Evolutionary conservation across 2,888 invertebrate genomes (phyloP), one percentile per base, ranked within the genome.

Genomic region (Rhopalosiphum nymphaeae): DNA sequence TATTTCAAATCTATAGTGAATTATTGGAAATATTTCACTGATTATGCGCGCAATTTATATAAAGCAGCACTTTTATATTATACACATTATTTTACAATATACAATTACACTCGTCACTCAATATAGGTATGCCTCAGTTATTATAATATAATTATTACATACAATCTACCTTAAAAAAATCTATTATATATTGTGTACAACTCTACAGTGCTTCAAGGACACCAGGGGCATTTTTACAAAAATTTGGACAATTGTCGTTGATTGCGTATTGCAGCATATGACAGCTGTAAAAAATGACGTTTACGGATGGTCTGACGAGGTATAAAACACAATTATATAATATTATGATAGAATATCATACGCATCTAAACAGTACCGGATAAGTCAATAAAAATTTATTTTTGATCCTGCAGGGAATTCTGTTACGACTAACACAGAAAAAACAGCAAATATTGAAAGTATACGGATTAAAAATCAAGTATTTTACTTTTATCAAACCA

Each of bases 291-390:
- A 94, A 42, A 91, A 86, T 26, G 90, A 94, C 36, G 49, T 94
- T 53, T 91, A 94, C n/a, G 90, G 91, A 25, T 94, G 94, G 94
- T 49, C 94, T 21, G 26, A 61, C 29, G 78, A 86, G 86, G 94
- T 94, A 61, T 0, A 36, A 78, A 57, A 85, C 46, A 56, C 1
- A 0, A 36, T 49, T 3, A 11, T 7, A 42, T 42, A 26, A 89
- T 57, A n/a, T 88, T 21, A 9, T 13, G 13, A 78, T 88, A 88
- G n/a, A 13, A 56, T n/a, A 7, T 10, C 57, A 13, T 29, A 42
- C 36, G 36, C 78, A 42, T 3, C 9, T 78, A 42, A 36, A 36
- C 78, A 25, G 21, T 78, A 36, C 21, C 9, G 25, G n/a, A 49
- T 46, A 49, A 53, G 53, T 16, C 53, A 26, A 91, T 91, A 46